phyloP scores from a whole-genome alignment of 2,888 invertebrate species.

The Helleia helle region DNA sequence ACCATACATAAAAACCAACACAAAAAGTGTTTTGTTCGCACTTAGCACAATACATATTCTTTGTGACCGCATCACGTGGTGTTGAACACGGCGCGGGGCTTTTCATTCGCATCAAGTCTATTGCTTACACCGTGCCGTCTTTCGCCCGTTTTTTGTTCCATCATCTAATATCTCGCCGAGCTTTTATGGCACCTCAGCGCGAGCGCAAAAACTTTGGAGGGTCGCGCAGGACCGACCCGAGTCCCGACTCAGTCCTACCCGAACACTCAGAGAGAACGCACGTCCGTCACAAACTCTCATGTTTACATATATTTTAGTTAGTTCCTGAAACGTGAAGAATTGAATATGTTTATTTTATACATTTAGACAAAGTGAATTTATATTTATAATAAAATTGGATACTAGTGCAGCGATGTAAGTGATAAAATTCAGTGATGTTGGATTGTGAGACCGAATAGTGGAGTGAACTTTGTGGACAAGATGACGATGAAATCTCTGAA shows the following conservation, averaged over 20 bases:
- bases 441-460: constrained; percentile 43
- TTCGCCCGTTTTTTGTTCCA: constrained; percentile 58
- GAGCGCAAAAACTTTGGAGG: constrained; percentile 72
- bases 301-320: constrained; percentile 14
- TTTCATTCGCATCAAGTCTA: constrained; percentile 49
- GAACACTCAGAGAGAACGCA: constrained; percentile 29
- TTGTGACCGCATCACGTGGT: constrained; percentile 53
- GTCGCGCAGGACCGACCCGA: constrained; percentile 40
- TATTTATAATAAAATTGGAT: constrained; percentile 31
- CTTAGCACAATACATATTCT: constrained; percentile 51
- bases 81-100: constrained; percentile 45
- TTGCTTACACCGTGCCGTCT: constrained; percentile 54
- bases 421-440: constrained; percentile 60
- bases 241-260: constrained; percentile 44
- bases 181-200: constrained; percentile 70
- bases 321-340: constrained; percentile 14
- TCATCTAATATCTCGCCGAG: constrained; percentile 66
- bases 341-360: constrained; percentile 29
- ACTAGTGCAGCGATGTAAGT: constrained; percentile 54
- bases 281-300: constrained; percentile 15
- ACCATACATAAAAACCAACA: constrained; percentile 3
- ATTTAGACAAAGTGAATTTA: constrained; percentile 29
- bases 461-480: constrained; percentile 53
- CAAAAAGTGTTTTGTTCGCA: constrained; percentile 46
- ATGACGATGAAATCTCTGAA: constrained; percentile 78